These are phyloP conservation scores for Pycnomerus fuliginosus DNA, from an alignment of 2,888 invertebrate genomes.

Conservation along the genomic window DNA sequence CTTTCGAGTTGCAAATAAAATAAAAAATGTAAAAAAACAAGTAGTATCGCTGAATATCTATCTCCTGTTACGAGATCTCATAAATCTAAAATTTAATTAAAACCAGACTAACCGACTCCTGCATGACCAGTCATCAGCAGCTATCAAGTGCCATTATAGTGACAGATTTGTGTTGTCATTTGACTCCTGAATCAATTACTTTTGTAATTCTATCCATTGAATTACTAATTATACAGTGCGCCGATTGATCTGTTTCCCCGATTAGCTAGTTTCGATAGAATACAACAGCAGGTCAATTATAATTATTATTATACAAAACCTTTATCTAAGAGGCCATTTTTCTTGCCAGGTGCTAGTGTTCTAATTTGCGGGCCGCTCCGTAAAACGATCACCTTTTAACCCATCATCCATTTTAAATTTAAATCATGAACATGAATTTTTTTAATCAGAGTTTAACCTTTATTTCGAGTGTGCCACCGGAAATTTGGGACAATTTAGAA, in stretches of 20 bases:
- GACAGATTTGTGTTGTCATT: no score
- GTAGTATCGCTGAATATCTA: background rate
- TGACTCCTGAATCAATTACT: conserved; percentile 5
- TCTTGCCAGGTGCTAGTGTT: conserved; percentile 25
- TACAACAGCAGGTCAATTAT: conserved; percentile 23
- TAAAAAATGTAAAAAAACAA: background rate
- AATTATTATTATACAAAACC: conserved; percentile 16
- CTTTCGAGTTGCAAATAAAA: conserved; percentile 33
- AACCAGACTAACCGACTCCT: background rate
- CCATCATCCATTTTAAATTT: conserved; percentile 16
- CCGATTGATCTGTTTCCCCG: conserved; percentile 16
- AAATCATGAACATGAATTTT: conserved; percentile 15
- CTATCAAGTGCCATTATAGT: no score
- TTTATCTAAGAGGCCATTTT: conserved; percentile 24
- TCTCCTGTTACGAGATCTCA: no score
- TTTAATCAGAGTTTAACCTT: no score
- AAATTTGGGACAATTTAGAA: background rate
- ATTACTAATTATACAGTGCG: conserved; percentile 17
- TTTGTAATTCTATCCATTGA: conserved; percentile 9
- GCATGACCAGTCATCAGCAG: no score
- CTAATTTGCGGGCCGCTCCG: conserved; percentile 21
- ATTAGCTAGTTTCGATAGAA: conserved; percentile 18
- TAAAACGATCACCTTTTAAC: conserved; percentile 17
- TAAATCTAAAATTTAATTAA: background rate
- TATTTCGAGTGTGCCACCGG: no score